Base-by-base conservation (phyloP, 2,113 vertebrate species). In the Prionailurus viverrinus region DNA sequence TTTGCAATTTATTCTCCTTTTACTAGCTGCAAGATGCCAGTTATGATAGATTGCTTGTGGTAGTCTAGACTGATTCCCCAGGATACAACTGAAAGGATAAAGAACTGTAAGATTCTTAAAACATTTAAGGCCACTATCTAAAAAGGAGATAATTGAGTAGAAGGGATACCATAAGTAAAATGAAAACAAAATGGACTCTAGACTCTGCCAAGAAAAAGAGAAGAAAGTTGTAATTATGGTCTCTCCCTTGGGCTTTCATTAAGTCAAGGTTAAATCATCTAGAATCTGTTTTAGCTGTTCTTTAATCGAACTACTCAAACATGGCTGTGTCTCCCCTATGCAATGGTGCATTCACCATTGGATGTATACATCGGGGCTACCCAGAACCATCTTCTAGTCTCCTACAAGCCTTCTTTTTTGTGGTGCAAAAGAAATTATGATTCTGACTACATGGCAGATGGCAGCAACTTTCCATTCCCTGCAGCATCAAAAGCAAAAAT, bases 381-480 rank as follows among this genome's bases (percentile, higher is more conserved):
- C 65, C 33, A 31, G 69, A 95, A 85, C 11, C 85, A 83, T 89
- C 81, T 51, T 61, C 16, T 79, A 87, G 33, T 88, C 71, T 97
- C 41, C 84, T 85, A 51, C 39, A 91, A 88, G 36, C 41, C 69
- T 97, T 74, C 23, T 96, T 97, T 85, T 95, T 85, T 95, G 80
- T 97, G 91, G 83, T 41, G 2, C 91, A 96, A 98, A 97, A 95
- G 73, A 97, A 97, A 98, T 58, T 66, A 36, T 85, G 84, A 80
- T 39, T 95, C 95, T 90, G 76, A 91, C 92, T 79, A 95, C 97
- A 95, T 36, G 94, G 71, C 95, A 96, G 91, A 97, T 63, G 76
- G 76, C 87, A 84, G 68, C 93, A 97, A 97, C 61, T 97, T 98
- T 92, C 95, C 84, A 93, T 96, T 79, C 96, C 55, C 81, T 97